A percentile compares a stretch with the other conserved stretches of the same genome.
phyloP scores from a whole-genome alignment of 2,888 invertebrate species.

The Cephonodes hylas region DNA sequence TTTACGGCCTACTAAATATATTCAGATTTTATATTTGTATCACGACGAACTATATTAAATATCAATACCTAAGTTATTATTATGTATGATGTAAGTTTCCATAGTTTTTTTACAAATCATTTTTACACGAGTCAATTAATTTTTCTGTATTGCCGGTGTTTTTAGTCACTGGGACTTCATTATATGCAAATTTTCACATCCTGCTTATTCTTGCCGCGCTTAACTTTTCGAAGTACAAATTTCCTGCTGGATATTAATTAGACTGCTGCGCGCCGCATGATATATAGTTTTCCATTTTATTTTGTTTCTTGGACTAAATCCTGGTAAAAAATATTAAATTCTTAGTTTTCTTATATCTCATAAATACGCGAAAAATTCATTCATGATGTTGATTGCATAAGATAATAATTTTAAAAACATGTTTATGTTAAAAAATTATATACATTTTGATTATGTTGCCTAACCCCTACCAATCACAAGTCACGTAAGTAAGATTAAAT shows the following conservation, averaged over 20 bases:
- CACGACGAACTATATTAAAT: background rate
- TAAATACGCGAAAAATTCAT: too few species aligned
- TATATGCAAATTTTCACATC: conserved; percentile 1
- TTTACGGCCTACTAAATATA: background rate
- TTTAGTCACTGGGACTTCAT: background rate
- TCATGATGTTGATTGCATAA: too few species aligned
- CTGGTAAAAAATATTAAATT: too few species aligned
- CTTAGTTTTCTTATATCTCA: too few species aligned
- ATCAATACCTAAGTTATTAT: background rate
- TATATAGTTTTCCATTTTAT: background rate
- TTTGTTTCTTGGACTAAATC: background rate
- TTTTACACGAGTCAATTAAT: background rate
- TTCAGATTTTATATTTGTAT: background rate
- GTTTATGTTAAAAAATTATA: too few species aligned
- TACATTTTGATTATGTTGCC: too few species aligned
- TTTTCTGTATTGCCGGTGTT: conserved; percentile 18
- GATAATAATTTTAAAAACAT: too few species aligned
- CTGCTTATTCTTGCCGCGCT: conserved; percentile 9
- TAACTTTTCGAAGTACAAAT: conserved; percentile 13
- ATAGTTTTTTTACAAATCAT: background rate
- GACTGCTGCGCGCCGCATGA: background rate
- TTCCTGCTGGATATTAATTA: background rate
- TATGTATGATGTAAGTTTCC: background rate
- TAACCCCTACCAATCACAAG: too few species aligned
- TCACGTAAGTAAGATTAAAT: too few species aligned